phyloP scores from a whole-genome alignment of 2,113 vertebrate species.

The Gymnobelideus leadbeateri region DNA sequence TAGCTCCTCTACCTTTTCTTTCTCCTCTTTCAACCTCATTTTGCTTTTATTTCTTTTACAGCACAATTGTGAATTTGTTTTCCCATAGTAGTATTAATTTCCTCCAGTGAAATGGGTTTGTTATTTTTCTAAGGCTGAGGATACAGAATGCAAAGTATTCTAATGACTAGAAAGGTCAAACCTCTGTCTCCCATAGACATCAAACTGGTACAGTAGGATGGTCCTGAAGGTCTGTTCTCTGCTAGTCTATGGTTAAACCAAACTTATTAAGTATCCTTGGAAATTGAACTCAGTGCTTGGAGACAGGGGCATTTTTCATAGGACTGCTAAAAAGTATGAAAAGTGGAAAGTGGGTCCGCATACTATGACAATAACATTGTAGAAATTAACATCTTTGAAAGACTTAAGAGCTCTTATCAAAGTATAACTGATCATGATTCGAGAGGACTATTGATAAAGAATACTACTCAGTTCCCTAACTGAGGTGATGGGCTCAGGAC shows the following conservation, averaged over 20 bases:
- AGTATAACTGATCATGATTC: background rate
- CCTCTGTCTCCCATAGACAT: slow-evolving; percentile 25
- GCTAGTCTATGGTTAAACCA: slow-evolving; percentile 10
- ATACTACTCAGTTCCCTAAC: background rate
- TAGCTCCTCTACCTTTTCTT: background rate
- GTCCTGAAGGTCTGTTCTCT: background rate
- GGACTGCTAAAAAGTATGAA: background rate
- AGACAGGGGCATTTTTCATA: slow-evolving; percentile 26
- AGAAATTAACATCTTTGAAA: background rate
- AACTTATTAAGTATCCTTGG: background rate
- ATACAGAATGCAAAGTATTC: background rate
- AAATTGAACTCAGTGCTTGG: slow-evolving; percentile 22
- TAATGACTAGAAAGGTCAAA: background rate
- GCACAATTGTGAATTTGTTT: background rate
- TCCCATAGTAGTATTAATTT: background rate
- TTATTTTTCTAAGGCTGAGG: background rate
- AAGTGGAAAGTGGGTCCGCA: background rate
- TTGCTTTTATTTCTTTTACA: slow-evolving; percentile 31
- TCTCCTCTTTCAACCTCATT: background rate
- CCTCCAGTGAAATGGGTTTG: slow-evolving; percentile 10
- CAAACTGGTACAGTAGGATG: background rate
- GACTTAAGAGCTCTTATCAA: background rate
- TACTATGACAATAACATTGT: background rate
- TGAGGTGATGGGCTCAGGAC: background rate
- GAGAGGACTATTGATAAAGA: background rate